Evolutionary conservation across 2,888 invertebrate species (phyloP), one percentile per base, ranked within the genome.

Genomic region (Fabriciana adippe): DNA sequence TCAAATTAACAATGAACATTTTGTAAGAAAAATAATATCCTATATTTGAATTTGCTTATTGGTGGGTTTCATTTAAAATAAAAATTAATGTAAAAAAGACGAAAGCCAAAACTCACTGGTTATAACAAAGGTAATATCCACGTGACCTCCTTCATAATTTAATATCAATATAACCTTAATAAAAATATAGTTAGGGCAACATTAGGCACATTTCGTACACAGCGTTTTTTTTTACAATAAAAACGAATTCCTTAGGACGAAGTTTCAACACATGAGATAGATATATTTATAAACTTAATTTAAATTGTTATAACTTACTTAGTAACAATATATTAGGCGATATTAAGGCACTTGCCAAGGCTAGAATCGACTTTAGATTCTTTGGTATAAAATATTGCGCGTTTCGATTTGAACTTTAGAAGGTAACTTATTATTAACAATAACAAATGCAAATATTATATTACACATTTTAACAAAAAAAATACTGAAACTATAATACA

Each of bases 321-420:
- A 68, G 50, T 60, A 68, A 68, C 67, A 73, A 68, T 68, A 74
- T 73, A 71, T 66, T 73, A 69, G 66, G 66, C 60, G 72, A 71
- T 67, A 66, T 67, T 73, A 78, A 79, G 79, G 79, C 79, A 79
- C 79, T 74, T 74, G 75, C 67, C 62, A 73, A 70, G 69, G 73
- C 79, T 79, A 88, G 89, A 90, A 88, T 86, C 90, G 85, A 87
- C 84, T 87, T 83, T 84, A 84, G 89, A 90, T 89, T 89, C 91
- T 91, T 90, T 90, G 90, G 91, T 89, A 85, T 85, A 75, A 76
- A 80, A 81, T 85, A 86, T 87, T 88, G 84, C 85, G 81, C 83
- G 80, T 81, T 84, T 83, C 80, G 76, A 81, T 90, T 90, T 92
- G 90, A 88, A 92, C 90, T 90, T 82, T 81, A 57, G 78, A 83